Conservation (phyloP, 2,888 invertebrate genomes). For the Netelia inedita region DNA sequence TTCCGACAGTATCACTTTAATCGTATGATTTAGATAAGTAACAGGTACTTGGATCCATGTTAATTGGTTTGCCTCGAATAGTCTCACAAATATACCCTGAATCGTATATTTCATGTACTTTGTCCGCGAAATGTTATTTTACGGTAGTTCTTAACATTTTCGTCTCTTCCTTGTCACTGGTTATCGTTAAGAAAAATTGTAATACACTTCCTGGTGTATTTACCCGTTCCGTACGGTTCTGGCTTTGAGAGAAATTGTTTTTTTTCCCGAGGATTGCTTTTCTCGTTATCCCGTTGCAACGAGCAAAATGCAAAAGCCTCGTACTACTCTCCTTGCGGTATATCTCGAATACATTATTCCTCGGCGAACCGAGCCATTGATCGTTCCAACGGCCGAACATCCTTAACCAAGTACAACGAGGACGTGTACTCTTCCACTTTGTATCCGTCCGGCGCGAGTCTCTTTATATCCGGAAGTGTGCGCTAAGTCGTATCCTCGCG, state of each 20-base stretch:
- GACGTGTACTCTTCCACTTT: background rate
- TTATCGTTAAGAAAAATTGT: background rate
- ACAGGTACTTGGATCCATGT: conserved; percentile 5
- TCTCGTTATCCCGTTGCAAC: background rate
- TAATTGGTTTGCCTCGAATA: background rate
- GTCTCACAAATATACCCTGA: too few relatives aligned
- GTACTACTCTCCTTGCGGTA: background rate
- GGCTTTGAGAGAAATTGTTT: background rate
- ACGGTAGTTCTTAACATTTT: too few relatives aligned
- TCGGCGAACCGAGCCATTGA: background rate
- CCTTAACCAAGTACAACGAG: conserved; percentile 1
- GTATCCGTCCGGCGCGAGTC: background rate
- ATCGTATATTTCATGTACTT: too few relatives aligned
- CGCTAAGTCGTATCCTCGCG: conserved; percentile 11
- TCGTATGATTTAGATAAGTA: conserved; percentile 10
- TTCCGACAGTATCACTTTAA: conserved; percentile 26
- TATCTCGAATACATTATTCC: conserved; percentile 7
- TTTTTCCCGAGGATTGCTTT: background rate
- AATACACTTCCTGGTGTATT: background rate
- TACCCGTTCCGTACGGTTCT: background rate
- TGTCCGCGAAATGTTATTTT: too few relatives aligned
- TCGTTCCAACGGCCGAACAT: conserved; percentile 1
- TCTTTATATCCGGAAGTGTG: conserved; percentile 16
- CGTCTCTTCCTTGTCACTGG: too few relatives aligned
- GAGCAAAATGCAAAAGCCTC: background rate